phyloP scores from a whole-genome alignment of 2,797 vertebrate genomes.

The Lepilemur septentrionalis region DNA sequence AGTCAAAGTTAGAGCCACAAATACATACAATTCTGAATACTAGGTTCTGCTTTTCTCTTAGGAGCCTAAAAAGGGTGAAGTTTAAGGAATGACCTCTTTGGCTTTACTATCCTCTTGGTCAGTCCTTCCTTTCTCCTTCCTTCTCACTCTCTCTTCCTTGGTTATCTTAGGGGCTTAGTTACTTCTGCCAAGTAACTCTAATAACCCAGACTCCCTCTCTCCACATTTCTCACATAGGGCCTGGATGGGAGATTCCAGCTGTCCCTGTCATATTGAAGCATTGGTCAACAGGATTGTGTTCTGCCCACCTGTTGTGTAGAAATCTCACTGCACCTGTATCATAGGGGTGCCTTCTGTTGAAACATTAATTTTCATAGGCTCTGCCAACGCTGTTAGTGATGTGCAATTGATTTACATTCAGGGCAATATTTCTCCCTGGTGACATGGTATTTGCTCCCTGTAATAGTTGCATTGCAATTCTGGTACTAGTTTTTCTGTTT shows the following conservation, averaged over 20 bases:
- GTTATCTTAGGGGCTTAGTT: background rate
- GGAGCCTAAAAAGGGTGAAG: background rate
- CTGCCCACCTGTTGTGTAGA: constrained; percentile 4
- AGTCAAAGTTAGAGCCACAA: background rate
- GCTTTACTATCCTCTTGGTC: background rate
- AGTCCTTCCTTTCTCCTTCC: background rate
- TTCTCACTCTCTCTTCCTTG: background rate
- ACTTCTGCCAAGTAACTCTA: background rate
- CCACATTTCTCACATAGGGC: background rate
- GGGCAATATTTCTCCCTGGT: background rate
- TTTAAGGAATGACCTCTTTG: background rate
- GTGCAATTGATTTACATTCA: background rate
- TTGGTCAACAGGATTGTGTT: background rate
- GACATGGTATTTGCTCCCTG: background rate
- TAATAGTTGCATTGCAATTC: background rate
- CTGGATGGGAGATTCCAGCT: background rate
- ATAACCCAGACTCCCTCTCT: background rate
- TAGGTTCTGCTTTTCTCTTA: background rate
- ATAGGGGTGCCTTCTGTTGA: background rate
- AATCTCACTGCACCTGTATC: background rate
- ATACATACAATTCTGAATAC: background rate
- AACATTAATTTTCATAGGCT: background rate
- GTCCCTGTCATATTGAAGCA: background rate
- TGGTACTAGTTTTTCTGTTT: background rate
- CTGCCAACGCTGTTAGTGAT: background rate